Conservation (phyloP, 2,797 vertebrate species). For the Eleutherodactylus coqui region DNA sequence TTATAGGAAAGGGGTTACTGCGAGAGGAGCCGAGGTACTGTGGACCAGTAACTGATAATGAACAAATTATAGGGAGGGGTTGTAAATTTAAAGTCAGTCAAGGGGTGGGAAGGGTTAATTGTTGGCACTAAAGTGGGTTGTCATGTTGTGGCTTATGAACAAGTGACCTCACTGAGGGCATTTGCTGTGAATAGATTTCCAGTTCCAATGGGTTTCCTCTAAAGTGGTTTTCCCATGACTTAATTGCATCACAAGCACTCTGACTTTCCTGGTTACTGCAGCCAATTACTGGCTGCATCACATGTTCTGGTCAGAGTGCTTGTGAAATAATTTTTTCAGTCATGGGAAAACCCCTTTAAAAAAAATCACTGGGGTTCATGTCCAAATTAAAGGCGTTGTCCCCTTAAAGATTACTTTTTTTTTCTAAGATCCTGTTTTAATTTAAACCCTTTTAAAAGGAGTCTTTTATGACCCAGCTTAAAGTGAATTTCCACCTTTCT, state of each 20-base stretch:
- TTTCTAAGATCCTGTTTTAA: no score
- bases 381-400: neutral
- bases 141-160: neutral
- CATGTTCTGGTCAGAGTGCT: no score
- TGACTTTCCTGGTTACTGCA: no score
- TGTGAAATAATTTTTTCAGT: no score
- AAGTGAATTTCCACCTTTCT: neutral
- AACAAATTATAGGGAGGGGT: neutral
- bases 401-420: no score
- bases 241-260: no score
- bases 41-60: slow-evolving; percentile 42
- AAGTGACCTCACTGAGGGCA: neutral
- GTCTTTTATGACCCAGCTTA: neutral
- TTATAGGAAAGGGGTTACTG: slow-evolving; percentile 45
- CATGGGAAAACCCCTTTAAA: neutral
- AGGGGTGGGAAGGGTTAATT: neutral
- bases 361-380: neutral
- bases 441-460: neutral
- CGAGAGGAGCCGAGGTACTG: slow-evolving; percentile 58
- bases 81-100: neutral
- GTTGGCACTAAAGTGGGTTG: neutral
- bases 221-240: no score
- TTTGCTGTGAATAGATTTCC: no score
- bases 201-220: no score
- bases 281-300: no score